Percentiles rank a stretch among this genome's conserved stretches.
Evolutionary conservation across 2,113 vertebrate genomes (phyloP).

Genomic region (Chionis minor): DNA sequence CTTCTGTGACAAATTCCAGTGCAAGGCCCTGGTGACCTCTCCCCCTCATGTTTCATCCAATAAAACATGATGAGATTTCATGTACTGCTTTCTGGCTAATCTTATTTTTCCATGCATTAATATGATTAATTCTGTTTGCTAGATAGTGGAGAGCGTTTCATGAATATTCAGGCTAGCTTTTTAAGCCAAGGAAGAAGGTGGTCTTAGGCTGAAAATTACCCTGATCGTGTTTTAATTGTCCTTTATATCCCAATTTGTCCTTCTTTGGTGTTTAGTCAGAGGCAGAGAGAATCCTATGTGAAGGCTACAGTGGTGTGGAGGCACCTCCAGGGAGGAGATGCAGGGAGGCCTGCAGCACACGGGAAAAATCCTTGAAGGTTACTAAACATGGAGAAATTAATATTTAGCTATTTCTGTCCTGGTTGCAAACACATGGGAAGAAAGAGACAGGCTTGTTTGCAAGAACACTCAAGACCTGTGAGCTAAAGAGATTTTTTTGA

Average conservation of each 20-base stretch:
- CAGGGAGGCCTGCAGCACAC: rapidly evolving
- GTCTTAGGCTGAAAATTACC: slow-evolving; percentile 6
- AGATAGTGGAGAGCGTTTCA: background rate
- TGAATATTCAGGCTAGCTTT: slow-evolving; percentile 45
- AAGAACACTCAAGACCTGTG: background rate
- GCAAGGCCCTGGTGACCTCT: background rate
- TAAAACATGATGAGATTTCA: slow-evolving; percentile 8
- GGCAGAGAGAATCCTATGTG: background rate
- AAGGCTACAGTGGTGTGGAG: background rate
- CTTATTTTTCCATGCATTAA: slow-evolving; percentile 38
- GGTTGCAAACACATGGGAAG: background rate
- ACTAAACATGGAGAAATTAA: background rate
- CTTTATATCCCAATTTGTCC: background rate
- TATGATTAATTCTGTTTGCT: slow-evolving; percentile 55
- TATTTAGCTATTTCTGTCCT: background rate
- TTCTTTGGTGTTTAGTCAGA: background rate
- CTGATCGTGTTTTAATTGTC: background rate
- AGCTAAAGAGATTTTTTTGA: background rate
- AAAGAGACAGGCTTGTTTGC: background rate
- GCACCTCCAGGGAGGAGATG: background rate
- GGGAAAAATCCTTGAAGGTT: background rate
- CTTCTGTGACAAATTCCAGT: background rate
- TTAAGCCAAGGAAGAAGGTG: background rate
- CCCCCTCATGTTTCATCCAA: slow-evolving; percentile 1
- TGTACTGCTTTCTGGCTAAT: background rate